Percentiles rank a stretch among this genome's conserved stretches.
Conservation (phyloP, 1,140 invertebrate genomes). For the Gyrodactylus salaris region DNA sequence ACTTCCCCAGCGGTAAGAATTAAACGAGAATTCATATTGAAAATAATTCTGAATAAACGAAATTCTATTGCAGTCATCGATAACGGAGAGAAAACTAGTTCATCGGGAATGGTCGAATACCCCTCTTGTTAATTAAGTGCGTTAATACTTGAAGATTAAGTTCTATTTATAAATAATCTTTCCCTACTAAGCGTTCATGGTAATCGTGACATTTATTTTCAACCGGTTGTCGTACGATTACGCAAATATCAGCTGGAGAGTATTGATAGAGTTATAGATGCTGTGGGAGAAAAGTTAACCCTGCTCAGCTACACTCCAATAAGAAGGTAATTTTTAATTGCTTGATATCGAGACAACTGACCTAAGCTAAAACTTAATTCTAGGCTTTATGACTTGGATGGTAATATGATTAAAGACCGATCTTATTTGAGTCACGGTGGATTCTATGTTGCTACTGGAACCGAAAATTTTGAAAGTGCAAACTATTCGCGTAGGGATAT, state of each 20-base stretch:
- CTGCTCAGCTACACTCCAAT: background rate
- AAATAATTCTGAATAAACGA: too few species aligned
- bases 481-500: background rate
- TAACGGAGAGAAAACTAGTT: too few species aligned
- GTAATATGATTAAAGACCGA: background rate
- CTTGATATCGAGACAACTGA: too few species aligned
- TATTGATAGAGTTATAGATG: background rate
- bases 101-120: too few species aligned
- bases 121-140: too few species aligned
- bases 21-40: too few species aligned
- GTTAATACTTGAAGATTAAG: too few species aligned
- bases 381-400: background rate
- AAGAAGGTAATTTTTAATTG: background rate
- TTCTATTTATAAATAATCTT: background rate
- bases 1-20: too few species aligned
- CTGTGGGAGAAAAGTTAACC: background rate
- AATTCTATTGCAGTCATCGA: too few species aligned
- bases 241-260: background rate
- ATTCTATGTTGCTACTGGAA: background rate
- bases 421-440: background rate
- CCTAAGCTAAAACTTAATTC: too few species aligned
- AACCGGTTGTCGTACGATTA: background rate
- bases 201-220: background rate
- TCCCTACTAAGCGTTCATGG: background rate
- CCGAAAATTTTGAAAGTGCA: background rate